Percentiles rank a stretch among this genome's conserved stretches.
phyloP scores from a whole-genome alignment of 2,797 vertebrate genomes.

The Helostoma temminkii region DNA sequence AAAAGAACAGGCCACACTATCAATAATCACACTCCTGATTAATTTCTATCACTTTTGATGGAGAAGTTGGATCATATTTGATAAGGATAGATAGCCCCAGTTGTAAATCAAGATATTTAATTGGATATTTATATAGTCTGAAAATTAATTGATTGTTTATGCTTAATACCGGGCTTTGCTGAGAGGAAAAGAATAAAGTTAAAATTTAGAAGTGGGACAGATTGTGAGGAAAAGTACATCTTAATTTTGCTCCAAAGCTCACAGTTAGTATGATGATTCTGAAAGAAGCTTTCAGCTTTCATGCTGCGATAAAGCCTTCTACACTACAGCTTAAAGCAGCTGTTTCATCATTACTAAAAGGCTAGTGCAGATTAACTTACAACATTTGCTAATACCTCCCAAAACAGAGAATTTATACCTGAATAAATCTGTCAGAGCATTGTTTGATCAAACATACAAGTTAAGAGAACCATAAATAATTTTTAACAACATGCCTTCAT shows the following conservation, averaged over 20 bases:
- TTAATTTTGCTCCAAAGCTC: constrained; percentile 38
- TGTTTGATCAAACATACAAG: constrained; percentile 41
- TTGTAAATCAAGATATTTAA: constrained; percentile 18
- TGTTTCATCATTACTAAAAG: constrained; percentile 19
- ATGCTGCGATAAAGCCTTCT: constrained; percentile 29
- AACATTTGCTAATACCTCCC: constrained; percentile 22
- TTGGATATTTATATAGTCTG: constrained; percentile 9
- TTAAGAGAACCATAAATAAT: constrained; percentile 36
- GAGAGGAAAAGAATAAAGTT: constrained; percentile 8
- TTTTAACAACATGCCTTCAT: constrained; percentile 23
- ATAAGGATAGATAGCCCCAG: background rate
- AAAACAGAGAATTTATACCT: constrained; percentile 22
- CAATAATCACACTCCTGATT: constrained; percentile 38
- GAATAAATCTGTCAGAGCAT: constrained; percentile 9
- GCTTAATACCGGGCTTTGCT: constrained; percentile 17
- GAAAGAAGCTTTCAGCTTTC: constrained; percentile 28
- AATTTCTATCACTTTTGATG: constrained; percentile 24
- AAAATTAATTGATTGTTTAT: constrained; percentile 21
- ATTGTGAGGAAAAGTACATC: constrained; percentile 32
- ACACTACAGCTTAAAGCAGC: constrained; percentile 29
- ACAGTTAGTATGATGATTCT: constrained; percentile 46
- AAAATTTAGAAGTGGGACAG: constrained; percentile 18
- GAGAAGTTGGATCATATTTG: background rate
- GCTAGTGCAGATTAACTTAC: constrained; percentile 34
- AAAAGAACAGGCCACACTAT: constrained; percentile 47